These are phyloP conservation scores for Beroe ovata DNA, from an alignment of 37 sponge, comb jelly and placozoan species.

Conservation along the genomic window DNA sequence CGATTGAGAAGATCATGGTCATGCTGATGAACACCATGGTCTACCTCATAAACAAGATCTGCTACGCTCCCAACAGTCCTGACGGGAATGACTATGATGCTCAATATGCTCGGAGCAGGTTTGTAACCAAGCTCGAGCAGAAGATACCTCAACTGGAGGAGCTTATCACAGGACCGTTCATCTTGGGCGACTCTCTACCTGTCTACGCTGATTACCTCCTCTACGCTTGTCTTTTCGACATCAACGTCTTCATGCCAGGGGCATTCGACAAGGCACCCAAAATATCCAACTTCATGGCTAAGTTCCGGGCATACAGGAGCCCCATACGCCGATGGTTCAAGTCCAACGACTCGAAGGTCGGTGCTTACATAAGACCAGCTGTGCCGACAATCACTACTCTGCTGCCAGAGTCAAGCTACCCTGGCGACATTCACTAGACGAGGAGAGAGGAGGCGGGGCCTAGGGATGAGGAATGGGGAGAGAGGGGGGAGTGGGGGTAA, in stretches of 20 bases:
- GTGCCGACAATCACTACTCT: background rate
- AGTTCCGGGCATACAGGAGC: constrained; percentile 16
- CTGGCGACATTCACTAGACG: constrained; percentile 31
- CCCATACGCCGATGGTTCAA: constrained; percentile 43
- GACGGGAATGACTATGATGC: constrained; percentile 28
- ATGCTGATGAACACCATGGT: constrained; percentile 52
- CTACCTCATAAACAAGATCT: constrained; percentile 61
- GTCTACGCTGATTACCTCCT: constrained; percentile 51
- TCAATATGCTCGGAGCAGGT: constrained; percentile 16
- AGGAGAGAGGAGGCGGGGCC: background rate
- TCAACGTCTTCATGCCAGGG: constrained; percentile 20
- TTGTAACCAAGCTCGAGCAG: background rate
- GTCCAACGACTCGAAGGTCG: constrained; percentile 30
- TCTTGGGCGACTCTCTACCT: constrained; percentile 36
- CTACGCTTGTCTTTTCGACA: constrained; percentile 48
- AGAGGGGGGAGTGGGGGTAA: background rate
- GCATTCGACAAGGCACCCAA: background rate
- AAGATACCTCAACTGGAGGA: background rate
- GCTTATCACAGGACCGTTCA: constrained; percentile 39
- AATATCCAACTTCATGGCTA: background rate
- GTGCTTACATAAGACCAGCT: constrained; percentile 35
- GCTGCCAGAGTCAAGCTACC: background rate
- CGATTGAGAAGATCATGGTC: constrained; percentile 33
- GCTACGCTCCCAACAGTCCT: constrained; percentile 48
- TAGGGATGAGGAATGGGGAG: background rate